Evolutionary conservation across 2,888 invertebrate species (phyloP), one percentile per base, ranked within the genome.

Genomic region (Cenopis cana): DNA sequence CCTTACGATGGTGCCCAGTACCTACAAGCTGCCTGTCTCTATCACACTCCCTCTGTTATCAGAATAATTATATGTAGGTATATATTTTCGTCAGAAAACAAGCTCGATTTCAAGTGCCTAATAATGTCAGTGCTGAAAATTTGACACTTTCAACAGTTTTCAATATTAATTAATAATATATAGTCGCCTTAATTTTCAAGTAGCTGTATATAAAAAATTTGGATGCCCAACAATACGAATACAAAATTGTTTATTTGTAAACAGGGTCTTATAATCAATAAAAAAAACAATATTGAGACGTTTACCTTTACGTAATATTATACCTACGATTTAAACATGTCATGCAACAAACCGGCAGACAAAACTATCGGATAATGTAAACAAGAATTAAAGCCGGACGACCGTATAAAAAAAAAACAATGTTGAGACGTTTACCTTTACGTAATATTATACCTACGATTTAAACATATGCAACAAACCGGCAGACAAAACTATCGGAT

Each of bases 1-100:
- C 46, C 49, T 56, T 36, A 52, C 38, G 54, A 49, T 5, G 76
- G 79, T 79, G 76, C 77, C 78, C 75, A 75, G 74, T 76, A 78
- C 81, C 81, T 82, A 81, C 84, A 82, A 85, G 14, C 41, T 41
- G 41, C 14, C 14, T 41, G 6, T 14, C 14, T 0, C 5, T 41
- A 41, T 41, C 38, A 41, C 38, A 41, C 38, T 41, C 41, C 14
- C 41, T 41, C 41, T 46, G 14, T 6, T 4, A 41, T 41, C 41
- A 11, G 38, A 38, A 38, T 14, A 41, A 4, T 9, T 38, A 38
- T 38, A 0, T 11, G 10, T 38, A 11, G 3, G n/a, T n/a, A n/a
- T n/a, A n/a, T n/a, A n/a, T n/a, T n/a, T n/a, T n/a, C 11, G 38
- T 5, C 41, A 41, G 14, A 41, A 14, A 41, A 41, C 11, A 14